phyloP scores from a whole-genome alignment of 2,797 vertebrate species.

The Caiman crocodilus region DNA sequence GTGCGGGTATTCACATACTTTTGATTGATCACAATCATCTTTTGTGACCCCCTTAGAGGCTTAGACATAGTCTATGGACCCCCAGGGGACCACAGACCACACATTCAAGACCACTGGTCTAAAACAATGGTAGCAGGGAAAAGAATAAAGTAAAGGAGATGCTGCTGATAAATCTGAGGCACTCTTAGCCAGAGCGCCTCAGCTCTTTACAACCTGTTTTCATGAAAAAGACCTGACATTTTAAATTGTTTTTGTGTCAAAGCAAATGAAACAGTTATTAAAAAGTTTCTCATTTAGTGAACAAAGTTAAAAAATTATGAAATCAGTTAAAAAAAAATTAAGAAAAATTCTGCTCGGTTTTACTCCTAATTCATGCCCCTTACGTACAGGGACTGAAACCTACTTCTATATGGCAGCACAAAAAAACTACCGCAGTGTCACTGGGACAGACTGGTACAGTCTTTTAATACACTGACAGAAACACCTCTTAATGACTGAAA shows the following conservation, averaged over 20 bases:
- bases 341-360: not conserved
- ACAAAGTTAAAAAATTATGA: too few relatives aligned
- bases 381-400: constrained; percentile 1
- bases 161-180: not conserved
- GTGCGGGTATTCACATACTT: too few relatives aligned
- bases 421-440: not conserved
- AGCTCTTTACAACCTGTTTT: not conserved
- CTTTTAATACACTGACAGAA: not conserved
- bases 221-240: not conserved
- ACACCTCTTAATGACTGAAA: not conserved
- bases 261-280: not conserved
- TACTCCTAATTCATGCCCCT: not conserved
- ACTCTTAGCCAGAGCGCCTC: not conserved
- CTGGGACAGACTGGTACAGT: not conserved
- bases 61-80: too few relatives aligned
- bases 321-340: too few relatives aligned
- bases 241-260: not conserved
- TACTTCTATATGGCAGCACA: not conserved
- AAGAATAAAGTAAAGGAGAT: not conserved
- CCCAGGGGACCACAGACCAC: too few relatives aligned
- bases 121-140: not conserved
- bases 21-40: too few relatives aligned
- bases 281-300: too few relatives aligned
- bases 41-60: too few relatives aligned
- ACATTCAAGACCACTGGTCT: too few relatives aligned